Evolutionary conservation across 2,113 vertebrate genomes (phyloP), one percentile per base, ranked within the genome.

Genomic region (Nycticorax nycticorax): DNA sequence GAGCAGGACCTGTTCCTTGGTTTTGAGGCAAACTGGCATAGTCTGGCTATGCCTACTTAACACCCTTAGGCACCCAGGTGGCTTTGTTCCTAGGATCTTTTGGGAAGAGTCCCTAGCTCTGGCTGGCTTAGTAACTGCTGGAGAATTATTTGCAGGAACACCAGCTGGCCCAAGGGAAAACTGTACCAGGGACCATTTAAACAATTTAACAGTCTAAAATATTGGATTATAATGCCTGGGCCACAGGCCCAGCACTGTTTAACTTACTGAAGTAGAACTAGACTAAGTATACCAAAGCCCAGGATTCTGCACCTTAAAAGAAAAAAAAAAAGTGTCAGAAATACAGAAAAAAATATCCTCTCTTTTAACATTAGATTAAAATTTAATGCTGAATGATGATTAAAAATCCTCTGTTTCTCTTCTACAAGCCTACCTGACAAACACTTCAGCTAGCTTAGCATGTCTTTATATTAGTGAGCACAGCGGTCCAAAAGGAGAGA

Each of bases 351-450:
- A 33, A 45, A 5, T 41, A 14, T 28, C 4, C 6, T 43, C 8
- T 73, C 23, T 48, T 66, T 48, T 55, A 41, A 24, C 2, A 1
- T 22, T 66, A 55, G 24, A 57, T 45, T 45, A 84, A 84, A 56
- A 73, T 52, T 68, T 57, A 14, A 35, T 10, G 23, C 30, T 76
- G 8, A 48, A 69, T 21, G 5, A 21, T 84, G 98, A 99, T 88
- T 98, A 99, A 95, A 98, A 98, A 89, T 99, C 98, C 86, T 85
- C 93, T 41, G 96, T 99, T 95, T 98, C 97, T 77, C 98, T 99
- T 52, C 95, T 98, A 62, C 97, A 98, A 95, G 97, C 98, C 76
- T 96, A 94, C 52, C 94, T 99, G 84, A 85, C 98, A 67, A 99
- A 99, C 87, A 71, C 97, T 95, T 98, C 98, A 14, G 96, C 97